These are phyloP conservation scores for Sigmodon hispidus DNA, from an alignment of 2,113 vertebrate genomes.

Conservation along the genomic window DNA sequence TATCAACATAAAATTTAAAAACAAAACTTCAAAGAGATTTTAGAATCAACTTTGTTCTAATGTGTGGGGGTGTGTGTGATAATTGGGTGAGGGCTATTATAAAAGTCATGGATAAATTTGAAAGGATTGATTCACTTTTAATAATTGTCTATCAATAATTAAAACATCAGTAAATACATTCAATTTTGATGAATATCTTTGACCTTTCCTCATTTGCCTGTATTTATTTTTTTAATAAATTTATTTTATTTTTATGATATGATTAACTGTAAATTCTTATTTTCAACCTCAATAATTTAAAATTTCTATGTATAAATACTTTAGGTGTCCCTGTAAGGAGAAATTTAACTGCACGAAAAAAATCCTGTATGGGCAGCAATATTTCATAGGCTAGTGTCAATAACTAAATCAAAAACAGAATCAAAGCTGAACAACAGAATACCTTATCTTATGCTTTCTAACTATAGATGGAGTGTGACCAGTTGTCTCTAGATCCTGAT, in stretches of 20 bases:
- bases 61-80: background rate
- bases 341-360: background rate
- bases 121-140: background rate
- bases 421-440: background rate
- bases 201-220: background rate
- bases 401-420: background rate
- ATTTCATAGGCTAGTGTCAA: background rate
- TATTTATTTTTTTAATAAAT: background rate
- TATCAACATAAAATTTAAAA: background rate
- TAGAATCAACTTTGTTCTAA: background rate
- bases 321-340: background rate
- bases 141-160: background rate
- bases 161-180: background rate
- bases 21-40: background rate
- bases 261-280: background rate
- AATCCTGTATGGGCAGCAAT: background rate
- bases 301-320: background rate
- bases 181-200: background rate
- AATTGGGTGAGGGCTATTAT: background rate
- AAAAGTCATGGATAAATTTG: conserved; percentile 24
- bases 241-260: background rate
- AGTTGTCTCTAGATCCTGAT: background rate
- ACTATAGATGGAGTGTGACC: background rate
- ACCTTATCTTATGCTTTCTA: background rate
- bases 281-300: background rate